Evolutionary conservation across 2,888 invertebrate species (phyloP).

Genomic region (Diplolepis rosae): DNA sequence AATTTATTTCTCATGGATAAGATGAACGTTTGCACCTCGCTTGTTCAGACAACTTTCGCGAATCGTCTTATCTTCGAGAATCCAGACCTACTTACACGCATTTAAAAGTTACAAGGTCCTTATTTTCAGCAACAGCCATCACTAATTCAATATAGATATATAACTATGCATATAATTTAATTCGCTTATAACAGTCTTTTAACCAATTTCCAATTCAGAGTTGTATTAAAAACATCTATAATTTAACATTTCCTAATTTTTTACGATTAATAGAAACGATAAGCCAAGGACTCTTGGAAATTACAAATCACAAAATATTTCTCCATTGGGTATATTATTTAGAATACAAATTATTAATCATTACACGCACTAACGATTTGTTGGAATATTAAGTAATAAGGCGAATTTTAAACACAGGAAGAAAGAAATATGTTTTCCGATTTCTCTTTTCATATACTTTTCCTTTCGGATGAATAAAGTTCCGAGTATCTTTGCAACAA

Average conservation of each 20-base stretch:
- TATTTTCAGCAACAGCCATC: conserved; percentile 7
- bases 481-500: neutral
- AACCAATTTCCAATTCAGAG: neutral
- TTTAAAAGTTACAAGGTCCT: conserved; percentile 11
- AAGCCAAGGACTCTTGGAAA: neutral
- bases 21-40: neutral
- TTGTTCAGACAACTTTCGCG: conserved; percentile 9
- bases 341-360: conserved; percentile 18
- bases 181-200: too few relatives aligned
- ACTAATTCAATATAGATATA: neutral
- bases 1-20: too few relatives aligned
- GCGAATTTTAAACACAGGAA: neutral
- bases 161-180: neutral
- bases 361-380: conserved; percentile 14
- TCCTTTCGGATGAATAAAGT: conserved; percentile 4
- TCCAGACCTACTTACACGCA: neutral
- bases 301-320: conserved; percentile 20
- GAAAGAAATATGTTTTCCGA: neutral
- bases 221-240: neutral
- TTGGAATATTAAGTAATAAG: conserved; percentile 2
- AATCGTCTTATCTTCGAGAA: conserved; percentile 2
- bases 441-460: conserved; percentile 20
- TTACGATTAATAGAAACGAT: neutral
- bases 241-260: conserved; percentile 9
- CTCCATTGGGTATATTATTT: conserved; percentile 5